Evolutionary conservation across 1,140 invertebrate species (phyloP), one percentile per base, ranked within the genome.

Genomic region (Spodoptera litura): DNA sequence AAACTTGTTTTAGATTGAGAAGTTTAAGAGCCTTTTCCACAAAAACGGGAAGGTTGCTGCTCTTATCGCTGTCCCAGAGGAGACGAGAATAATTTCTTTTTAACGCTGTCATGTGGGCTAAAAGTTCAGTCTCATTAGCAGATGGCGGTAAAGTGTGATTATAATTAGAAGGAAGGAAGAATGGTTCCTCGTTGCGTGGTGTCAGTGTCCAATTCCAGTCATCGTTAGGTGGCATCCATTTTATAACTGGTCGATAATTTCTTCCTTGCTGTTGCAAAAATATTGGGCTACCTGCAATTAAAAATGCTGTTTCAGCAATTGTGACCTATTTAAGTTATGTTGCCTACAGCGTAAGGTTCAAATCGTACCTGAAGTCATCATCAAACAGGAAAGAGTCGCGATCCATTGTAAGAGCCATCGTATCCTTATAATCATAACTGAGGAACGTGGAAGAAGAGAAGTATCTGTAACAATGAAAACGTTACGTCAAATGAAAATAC

Each of bases 1-100:
- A 94, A 3, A 98, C 97, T 95, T 98, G 97, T 86, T 97, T 97
- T 62, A 98, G 89, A 90, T 98, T 97, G 11, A 98, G 93, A 11
- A 98, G 90, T 87, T 97, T 97, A 70, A 98, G 93, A 0, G 97
- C 97, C 91, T 98, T 97, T 81, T 98, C 97, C 2, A 98, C 96
- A 76, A 98, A 97, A 4, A 96, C 94, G 0, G 97, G 97, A 53
- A 98, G 91, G 70, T 97, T 97, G 5, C 96, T 95, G 11, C 96
- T 95, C 77, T 96, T 95, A 58, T 96, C 95, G n/a, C 93, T 95
- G 78, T 97, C 96, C 96, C 96, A 97, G 20, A 98, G 85, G 84
- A 97, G 95, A 13, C 97, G 95, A 0, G 96, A 95, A 81, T 96
- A 96, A 84, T 96, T 95, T 78, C 90, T 87, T 78, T 94, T 95